A percentile compares a stretch with the other conserved stretches of the same genome.
These are phyloP conservation scores for Urocyon cinereoargenteus DNA, from an alignment of 2,797 vertebrate species.

Conservation along the genomic window DNA sequence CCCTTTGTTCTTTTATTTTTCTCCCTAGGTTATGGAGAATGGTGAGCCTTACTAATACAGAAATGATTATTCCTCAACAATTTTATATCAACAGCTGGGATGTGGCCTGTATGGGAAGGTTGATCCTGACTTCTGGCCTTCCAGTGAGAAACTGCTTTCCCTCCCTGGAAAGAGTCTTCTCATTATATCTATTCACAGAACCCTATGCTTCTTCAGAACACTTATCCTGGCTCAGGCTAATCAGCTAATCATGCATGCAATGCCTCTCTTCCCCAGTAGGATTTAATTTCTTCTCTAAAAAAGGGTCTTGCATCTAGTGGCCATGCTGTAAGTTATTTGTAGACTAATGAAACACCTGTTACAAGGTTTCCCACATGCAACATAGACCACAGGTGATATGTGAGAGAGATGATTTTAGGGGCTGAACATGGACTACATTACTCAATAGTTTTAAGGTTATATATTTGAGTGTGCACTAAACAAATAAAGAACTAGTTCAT, in stretches of 20 bases:
- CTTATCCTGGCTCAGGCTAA: neutral
- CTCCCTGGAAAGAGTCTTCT: neutral
- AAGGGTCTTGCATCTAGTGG: neutral
- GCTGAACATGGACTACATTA: neutral
- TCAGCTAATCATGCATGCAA: neutral
- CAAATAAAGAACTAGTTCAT: slow-evolving; percentile 27
- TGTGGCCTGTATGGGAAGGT: neutral
- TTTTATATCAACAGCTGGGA: neutral
- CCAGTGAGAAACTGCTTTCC: neutral
- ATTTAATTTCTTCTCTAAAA: neutral
- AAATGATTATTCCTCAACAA: neutral
- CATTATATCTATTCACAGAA: neutral
- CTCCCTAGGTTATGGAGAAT: neutral
- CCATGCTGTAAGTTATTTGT: neutral
- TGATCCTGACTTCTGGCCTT: neutral
- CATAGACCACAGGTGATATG: neutral
- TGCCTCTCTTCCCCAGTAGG: neutral
- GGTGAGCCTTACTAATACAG: neutral
- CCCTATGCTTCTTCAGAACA: neutral
- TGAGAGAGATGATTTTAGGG: slow-evolving; percentile 29
- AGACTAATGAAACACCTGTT: neutral
- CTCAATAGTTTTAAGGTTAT: slow-evolving; percentile 17
- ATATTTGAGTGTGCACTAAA: neutral
- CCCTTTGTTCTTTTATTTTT: neutral
- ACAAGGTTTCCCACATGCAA: neutral